phyloP scores from a whole-genome alignment of 2,888 invertebrate genomes.

The Augiades crinisus region DNA sequence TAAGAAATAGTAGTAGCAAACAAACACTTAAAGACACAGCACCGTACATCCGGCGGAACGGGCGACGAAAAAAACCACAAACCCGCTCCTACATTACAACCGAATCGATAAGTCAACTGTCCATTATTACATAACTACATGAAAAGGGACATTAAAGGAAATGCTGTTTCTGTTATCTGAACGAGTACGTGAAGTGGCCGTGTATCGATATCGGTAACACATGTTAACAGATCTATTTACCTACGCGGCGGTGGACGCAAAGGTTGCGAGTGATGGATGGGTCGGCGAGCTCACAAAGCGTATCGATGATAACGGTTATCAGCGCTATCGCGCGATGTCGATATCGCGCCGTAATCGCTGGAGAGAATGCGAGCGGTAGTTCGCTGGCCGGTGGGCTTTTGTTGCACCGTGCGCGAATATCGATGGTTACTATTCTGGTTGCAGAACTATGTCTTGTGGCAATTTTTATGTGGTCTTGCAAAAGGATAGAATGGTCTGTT shows the following conservation, averaged over 20 bases:
- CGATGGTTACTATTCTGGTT: neutral
- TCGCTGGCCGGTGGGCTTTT: constrained; percentile 27
- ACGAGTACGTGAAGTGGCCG: constrained; percentile 64
- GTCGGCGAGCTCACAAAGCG: constrained; percentile 75
- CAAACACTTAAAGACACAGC: neutral
- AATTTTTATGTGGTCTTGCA: too few relatives aligned
- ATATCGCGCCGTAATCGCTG: constrained; percentile 37
- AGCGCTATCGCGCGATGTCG: constrained; percentile 56
- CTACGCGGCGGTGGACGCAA: constrained; percentile 65
- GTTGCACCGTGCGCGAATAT: neutral
- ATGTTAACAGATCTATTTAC: constrained; percentile 72
- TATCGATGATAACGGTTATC: constrained; percentile 66
- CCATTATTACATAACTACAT: constrained; percentile 47
- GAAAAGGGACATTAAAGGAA: constrained; percentile 57
- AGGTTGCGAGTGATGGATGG: constrained; percentile 74
- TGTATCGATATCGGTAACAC: constrained; percentile 68
- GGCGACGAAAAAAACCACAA: neutral
- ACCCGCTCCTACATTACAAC: constrained; percentile 10
- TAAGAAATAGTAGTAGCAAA: too few relatives aligned
- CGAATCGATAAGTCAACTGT: constrained; percentile 41
- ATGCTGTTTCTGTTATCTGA: constrained; percentile 55
- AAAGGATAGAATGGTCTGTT: too few relatives aligned
- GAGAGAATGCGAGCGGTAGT: constrained; percentile 43
- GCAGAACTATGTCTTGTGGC: too few relatives aligned
- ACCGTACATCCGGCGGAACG: neutral